Conservation (phyloP, 2,888 invertebrate species). For the Lordiphosa andalusiaca region DNA sequence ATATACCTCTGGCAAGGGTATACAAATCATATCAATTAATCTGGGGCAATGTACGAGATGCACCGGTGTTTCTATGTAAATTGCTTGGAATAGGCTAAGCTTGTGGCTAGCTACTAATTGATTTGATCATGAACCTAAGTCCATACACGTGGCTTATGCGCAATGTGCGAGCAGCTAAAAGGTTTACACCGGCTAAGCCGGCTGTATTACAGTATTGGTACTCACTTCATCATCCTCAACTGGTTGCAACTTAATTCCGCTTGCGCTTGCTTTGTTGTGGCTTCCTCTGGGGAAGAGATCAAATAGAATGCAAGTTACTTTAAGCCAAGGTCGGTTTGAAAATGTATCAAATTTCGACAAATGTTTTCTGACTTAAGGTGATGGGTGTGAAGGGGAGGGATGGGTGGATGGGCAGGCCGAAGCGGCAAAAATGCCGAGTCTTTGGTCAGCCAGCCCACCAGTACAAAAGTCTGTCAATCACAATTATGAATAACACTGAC, state of each 20-base stretch:
- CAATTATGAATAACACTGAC: conserved; percentile 64
- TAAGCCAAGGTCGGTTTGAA: conserved; percentile 47
- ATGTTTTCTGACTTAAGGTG: conserved; percentile 26
- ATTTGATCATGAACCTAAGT: conserved; percentile 66
- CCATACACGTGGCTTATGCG: conserved; percentile 40
- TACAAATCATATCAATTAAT: conserved; percentile 21
- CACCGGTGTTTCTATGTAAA: conserved; percentile 43
- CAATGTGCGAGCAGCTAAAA: conserved; percentile 21
- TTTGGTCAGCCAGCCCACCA: conserved; percentile 29
- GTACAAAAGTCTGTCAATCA: conserved; percentile 54
- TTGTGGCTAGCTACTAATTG: conserved; percentile 41
- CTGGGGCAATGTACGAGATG: conserved; percentile 34
- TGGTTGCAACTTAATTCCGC: conserved; percentile 24
- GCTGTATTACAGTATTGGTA: conserved; percentile 23
- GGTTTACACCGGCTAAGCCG: conserved; percentile 22
- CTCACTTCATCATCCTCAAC: conserved; percentile 45
- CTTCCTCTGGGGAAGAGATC: conserved; percentile 34
- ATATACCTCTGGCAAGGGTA: conserved; percentile 6
- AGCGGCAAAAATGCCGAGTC: conserved; percentile 67
- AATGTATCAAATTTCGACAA: conserved; percentile 54
- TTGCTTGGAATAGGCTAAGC: conserved; percentile 26
- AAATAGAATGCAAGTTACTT: conserved; percentile 23
- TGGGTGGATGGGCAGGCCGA: conserved; percentile 27
- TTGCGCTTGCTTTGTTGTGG: conserved; percentile 37
- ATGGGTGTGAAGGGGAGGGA: not conserved